A percentile compares a stretch with the other conserved stretches of the same genome.
phyloP scores from a whole-genome alignment of 2,113 vertebrate species.

The Ancistrus triradiatus region DNA sequence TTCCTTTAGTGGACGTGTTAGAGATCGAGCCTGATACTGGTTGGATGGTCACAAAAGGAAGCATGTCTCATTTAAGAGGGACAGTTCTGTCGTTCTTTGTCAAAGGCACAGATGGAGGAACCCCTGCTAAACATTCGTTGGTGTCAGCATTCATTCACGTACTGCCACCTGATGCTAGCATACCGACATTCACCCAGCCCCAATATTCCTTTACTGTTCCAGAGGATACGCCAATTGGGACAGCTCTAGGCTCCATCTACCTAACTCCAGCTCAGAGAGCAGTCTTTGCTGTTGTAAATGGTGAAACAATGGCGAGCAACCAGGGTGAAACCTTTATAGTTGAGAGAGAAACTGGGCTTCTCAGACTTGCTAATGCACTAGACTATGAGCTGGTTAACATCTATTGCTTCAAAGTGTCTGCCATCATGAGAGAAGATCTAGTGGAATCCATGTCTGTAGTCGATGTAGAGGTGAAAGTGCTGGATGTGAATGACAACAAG shows the following conservation, averaged over 20 bases:
- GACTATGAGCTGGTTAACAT: slow-evolving; percentile 80
- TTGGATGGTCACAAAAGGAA: slow-evolving; percentile 96
- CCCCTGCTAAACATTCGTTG: slow-evolving; percentile 84
- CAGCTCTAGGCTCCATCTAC: slow-evolving; percentile 82
- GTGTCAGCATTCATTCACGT: slow-evolving; percentile 95
- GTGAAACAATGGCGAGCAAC: slow-evolving; percentile 84
- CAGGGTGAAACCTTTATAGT: slow-evolving; percentile 79
- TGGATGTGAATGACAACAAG: slow-evolving; percentile 94
- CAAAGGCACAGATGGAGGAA: slow-evolving; percentile 88
- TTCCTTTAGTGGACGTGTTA: slow-evolving; percentile 84
- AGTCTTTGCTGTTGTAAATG: slow-evolving; percentile 76
- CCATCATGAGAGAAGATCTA: slow-evolving; percentile 77
- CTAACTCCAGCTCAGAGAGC: slow-evolving; percentile 73
- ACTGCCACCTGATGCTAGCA: slow-evolving; percentile 77
- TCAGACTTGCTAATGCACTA: slow-evolving; percentile 82
- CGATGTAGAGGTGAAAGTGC: slow-evolving; percentile 87
- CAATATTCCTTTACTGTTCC: slow-evolving; percentile 89
- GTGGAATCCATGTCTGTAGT: slow-evolving; percentile 83
- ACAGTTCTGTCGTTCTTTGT: slow-evolving; percentile 93
- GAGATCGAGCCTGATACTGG: slow-evolving; percentile 96
- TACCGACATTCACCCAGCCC: slow-evolving; percentile 88
- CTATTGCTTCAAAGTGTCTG: slow-evolving; percentile 88
- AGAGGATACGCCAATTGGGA: slow-evolving; percentile 83
- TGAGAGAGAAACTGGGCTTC: slow-evolving; percentile 82
- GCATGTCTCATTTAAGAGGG: slow-evolving; percentile 82